Base-by-base conservation (phyloP, 2,113 vertebrate species). In the Phalacrocorax brasilianus region DNA sequence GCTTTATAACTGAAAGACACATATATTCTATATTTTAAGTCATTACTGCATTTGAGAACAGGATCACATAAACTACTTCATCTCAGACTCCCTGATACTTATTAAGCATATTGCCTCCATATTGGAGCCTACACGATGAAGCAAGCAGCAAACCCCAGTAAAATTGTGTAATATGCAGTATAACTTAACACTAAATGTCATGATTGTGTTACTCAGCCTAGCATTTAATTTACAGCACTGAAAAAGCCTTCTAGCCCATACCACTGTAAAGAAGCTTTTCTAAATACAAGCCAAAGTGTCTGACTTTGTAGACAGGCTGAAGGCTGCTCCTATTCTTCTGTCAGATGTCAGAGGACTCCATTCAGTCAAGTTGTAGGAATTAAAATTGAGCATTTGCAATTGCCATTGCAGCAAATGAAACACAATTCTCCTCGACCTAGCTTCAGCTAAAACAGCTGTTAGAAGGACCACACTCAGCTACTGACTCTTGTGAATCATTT, bases 401-500 rank as follows among this genome's bases (percentile, higher is more conserved):
- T 74, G 70, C 65, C 35, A 53, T 7, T 75, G 15, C 9, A 85
- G 73, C 49, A 77, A 52, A n/a, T 9, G 15, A 87, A 94, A 58
- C 56, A 81, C 42, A 52, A 87, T 65, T 82, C 76, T 85, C 94
- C 73, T 40, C 65, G 59, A 92, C n/a, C 49, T 44, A 89, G 52
- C 32, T 89, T 24, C 67, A 84, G 56, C 80, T 86, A 61, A 78
- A 8, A 67, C 89, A 94, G 65, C 89, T 95, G 91, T 42, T 75
- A 78, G 38, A 50, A 93, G 90, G 66, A 91, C 86, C 62, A 67
- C 17, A 16, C 38, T 93, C 89, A 84, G 89, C 91, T 95, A 74
- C 76, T 84, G 80, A 75, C 86, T 89, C 87, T 8, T 32, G 58
- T 93, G 83, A 97, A 83, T 93, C 88, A 93, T 49, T 89, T 97